Percentiles rank a stretch among this genome's conserved stretches.
Conservation (phyloP, 2,888 invertebrate genomes). For the Alsophila aescularia region DNA sequence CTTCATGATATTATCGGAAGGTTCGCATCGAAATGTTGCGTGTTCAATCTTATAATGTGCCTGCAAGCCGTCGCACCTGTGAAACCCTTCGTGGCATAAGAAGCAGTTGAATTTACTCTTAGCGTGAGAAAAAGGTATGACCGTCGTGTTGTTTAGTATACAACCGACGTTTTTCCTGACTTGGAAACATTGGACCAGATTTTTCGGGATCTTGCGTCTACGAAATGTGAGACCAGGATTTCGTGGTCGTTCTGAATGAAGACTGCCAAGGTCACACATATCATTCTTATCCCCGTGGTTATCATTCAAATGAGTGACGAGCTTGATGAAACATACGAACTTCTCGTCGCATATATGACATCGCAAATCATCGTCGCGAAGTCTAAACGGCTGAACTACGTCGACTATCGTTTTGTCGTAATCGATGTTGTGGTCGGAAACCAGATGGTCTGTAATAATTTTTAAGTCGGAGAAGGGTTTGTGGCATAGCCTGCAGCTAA, state of each 20-base stretch:
- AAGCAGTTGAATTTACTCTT: slow-evolving; percentile 54
- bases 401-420: slow-evolving; percentile 15
- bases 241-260: too few species aligned
- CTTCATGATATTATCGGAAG: slow-evolving; percentile 19
- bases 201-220: slow-evolving; percentile 1
- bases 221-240: background rate
- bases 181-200: slow-evolving; percentile 15
- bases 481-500: slow-evolving; percentile 37
- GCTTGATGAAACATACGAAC: slow-evolving; percentile 27
- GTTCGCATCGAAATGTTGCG: background rate
- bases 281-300: slow-evolving; percentile 24
- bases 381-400: slow-evolving; percentile 25
- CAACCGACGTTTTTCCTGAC: slow-evolving; percentile 27
- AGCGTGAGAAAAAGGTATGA: slow-evolving; percentile 54
- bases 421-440: slow-evolving; percentile 32
- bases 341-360: slow-evolving; percentile 28
- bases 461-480: slow-evolving; percentile 35
- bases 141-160: slow-evolving; percentile 38
- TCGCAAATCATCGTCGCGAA: slow-evolving; percentile 26
- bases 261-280: slow-evolving; percentile 29
- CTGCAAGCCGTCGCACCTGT: slow-evolving; percentile 35
- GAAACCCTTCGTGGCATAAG: slow-evolving; percentile 48
- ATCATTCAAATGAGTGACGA: slow-evolving; percentile 27
- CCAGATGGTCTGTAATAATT: slow-evolving; percentile 38
- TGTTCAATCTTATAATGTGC: slow-evolving; percentile 21